Conservation (phyloP, 2,797 vertebrate species). For the Darevskia mixta region DNA sequence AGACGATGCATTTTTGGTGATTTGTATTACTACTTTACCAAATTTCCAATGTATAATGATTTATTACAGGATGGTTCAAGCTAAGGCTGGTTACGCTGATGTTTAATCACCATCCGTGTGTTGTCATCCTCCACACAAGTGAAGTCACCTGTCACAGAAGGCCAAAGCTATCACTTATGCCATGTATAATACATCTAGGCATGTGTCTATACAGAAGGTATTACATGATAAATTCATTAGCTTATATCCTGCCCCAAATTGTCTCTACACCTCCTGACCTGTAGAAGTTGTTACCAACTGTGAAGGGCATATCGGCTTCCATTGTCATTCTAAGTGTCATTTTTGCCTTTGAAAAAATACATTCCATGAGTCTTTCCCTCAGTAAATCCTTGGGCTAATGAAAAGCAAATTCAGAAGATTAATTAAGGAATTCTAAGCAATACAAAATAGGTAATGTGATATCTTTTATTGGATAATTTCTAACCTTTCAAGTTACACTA, state of each 20-base stretch:
- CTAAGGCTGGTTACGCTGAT: slow-evolving; percentile 49
- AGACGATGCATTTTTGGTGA: slow-evolving; percentile 54
- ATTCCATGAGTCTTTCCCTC: not conserved
- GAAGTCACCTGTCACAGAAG: slow-evolving; percentile 65
- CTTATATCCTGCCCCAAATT: slow-evolving; percentile 40
- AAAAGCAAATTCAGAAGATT: slow-evolving; percentile 10
- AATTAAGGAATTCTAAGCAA: not conserved
- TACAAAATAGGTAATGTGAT: not conserved
- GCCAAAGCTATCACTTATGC: slow-evolving; percentile 53
- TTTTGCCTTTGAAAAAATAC: slow-evolving; percentile 26
- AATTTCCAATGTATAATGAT: slow-evolving; percentile 68
- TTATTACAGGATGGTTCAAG: slow-evolving; percentile 69
- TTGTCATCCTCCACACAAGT: slow-evolving; percentile 58
- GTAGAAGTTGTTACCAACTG: slow-evolving; percentile 40
- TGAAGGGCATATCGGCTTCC: slow-evolving; percentile 36
- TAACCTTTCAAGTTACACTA: not conserved
- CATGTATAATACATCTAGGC: not conserved
- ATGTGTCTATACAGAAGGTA: not conserved
- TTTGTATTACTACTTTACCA: slow-evolving; percentile 67
- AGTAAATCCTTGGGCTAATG: not conserved
- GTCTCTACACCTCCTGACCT: slow-evolving; percentile 42
- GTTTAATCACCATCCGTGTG: slow-evolving; percentile 69
- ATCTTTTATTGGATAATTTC: not conserved
- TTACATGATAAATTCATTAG: slow-evolving; percentile 54
- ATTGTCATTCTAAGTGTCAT: not conserved